Conservation (phyloP, 2,113 vertebrate genomes). For the Chauna torquata region DNA sequence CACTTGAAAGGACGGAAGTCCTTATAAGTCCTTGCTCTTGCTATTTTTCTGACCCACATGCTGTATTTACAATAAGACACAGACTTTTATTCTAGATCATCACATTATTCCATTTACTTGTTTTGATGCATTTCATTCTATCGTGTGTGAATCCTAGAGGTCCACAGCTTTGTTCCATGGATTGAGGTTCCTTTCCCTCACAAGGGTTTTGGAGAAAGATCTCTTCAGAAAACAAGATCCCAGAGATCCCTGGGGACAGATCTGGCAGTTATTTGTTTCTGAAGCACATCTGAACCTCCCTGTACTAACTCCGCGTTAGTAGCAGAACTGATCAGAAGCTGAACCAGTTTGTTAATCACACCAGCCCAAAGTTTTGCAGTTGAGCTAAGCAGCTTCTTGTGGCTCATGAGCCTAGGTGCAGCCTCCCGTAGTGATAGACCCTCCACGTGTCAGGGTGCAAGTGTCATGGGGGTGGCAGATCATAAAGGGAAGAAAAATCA, state of each 20-base stretch:
- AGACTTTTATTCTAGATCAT: background rate
- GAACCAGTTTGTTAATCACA: background rate
- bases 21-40: background rate
- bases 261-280: rapidly evolving
- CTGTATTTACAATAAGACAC: background rate
- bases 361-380: background rate
- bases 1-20: background rate
- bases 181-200: background rate
- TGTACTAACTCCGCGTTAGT: rapidly evolving
- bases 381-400: too few relatives aligned
- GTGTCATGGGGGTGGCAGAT: rapidly evolving
- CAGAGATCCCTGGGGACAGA: background rate
- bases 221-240: background rate
- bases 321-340: rapidly evolving
- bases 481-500: background rate
- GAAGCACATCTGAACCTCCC: background rate
- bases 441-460: background rate
- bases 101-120: background rate
- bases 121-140: background rate
- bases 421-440: background rate
- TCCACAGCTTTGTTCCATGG: background rate
- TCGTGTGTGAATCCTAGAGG: background rate
- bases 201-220: background rate
- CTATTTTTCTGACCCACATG: background rate
- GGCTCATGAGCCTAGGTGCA: background rate